Percentiles rank a stretch among this genome's conserved stretches.
Evolutionary conservation across 2,888 invertebrate genomes (phyloP).

Genomic region (Creontiades dilutus): DNA sequence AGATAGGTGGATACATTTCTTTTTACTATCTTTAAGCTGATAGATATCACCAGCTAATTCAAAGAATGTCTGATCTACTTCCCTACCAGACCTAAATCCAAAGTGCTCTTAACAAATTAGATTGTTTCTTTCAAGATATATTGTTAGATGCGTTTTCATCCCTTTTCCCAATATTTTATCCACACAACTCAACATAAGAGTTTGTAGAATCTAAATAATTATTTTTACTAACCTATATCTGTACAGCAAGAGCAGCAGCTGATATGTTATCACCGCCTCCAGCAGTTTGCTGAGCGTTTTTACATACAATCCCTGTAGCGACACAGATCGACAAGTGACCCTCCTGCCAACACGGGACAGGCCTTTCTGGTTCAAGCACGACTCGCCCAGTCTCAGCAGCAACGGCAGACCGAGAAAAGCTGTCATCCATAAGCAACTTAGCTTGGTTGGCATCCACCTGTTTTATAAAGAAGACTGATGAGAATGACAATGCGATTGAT

Average conservation of each 20-base stretch:
- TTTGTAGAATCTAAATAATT: too few species aligned
- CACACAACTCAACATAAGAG: too few species aligned
- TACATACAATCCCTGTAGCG: conserved; percentile 91
- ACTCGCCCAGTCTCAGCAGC: conserved; percentile 82
- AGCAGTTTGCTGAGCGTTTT: conserved; percentile 88
- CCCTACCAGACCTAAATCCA: too few species aligned
- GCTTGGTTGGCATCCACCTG: conserved; percentile 81
- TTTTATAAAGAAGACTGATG: not conserved
- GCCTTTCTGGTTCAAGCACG: conserved; percentile 83
- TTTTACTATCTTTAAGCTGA: too few species aligned
- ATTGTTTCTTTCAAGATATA: too few species aligned
- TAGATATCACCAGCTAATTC: too few species aligned
- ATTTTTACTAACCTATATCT: conserved; percentile 76
- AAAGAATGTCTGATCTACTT: too few species aligned
- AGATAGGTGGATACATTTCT: too few species aligned
- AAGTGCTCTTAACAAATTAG: too few species aligned
- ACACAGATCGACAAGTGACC: conserved; percentile 85
- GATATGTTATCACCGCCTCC: conserved; percentile 94
- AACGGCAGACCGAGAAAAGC: conserved; percentile 86
- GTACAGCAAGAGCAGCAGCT: conserved; percentile 87
- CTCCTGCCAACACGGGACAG: conserved; percentile 92
- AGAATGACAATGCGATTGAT: too few species aligned
- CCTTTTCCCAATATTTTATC: too few species aligned
- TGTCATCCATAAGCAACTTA: conserved; percentile 88
- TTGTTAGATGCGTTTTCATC: too few species aligned